Conservation (phyloP, 1,140 invertebrate species). For the Akabosia matsudoensis region DNA sequence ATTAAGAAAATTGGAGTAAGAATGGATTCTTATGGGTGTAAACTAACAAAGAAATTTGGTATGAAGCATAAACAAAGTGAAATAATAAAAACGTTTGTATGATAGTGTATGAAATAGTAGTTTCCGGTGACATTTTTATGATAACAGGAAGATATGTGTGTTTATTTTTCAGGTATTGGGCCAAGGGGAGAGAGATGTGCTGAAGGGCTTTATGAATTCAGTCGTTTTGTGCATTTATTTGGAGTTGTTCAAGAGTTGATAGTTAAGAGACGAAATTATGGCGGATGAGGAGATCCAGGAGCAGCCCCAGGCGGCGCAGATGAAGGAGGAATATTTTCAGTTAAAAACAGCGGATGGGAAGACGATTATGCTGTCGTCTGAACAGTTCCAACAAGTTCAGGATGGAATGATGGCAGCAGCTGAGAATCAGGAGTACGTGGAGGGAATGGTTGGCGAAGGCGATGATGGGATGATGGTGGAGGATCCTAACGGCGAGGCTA, state of each 20-base stretch:
- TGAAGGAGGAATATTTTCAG: constrained; percentile 29
- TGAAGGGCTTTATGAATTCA: too few relatives aligned
- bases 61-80: too few relatives aligned
- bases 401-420: constrained; percentile 27
- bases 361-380: constrained; percentile 35
- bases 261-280: too few relatives aligned
- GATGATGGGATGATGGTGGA: background rate
- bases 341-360: constrained; percentile 35
- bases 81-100: too few relatives aligned
- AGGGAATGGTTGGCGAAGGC: constrained; percentile 34
- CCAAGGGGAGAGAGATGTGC: too few relatives aligned
- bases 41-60: background rate
- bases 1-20: too few relatives aligned
- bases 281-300: background rate
- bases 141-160: too few relatives aligned
- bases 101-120: too few relatives aligned
- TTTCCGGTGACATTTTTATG: too few relatives aligned
- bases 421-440: constrained; percentile 36
- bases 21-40: background rate
- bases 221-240: too few relatives aligned
- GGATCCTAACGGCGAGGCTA: constrained; percentile 17
- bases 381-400: constrained; percentile 28
- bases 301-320: background rate
- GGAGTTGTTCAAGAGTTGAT: too few relatives aligned
- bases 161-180: too few relatives aligned